Conservation (phyloP, 2,888 invertebrate genomes). For the Epirrita christyi region DNA sequence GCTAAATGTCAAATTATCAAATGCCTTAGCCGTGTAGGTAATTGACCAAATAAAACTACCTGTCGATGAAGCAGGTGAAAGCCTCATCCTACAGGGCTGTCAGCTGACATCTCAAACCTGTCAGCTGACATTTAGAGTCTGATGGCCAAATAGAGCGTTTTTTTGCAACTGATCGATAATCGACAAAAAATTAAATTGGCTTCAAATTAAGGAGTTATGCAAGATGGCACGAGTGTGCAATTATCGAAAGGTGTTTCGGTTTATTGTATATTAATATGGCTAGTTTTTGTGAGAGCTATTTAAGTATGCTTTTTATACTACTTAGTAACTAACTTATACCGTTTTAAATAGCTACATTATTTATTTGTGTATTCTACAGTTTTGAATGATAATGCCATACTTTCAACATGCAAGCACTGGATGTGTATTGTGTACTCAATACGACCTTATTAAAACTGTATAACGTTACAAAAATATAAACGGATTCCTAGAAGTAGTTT, state of each 20-base stretch:
- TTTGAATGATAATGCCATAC: neutral
- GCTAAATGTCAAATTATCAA: too few relatives aligned
- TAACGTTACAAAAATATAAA: neutral
- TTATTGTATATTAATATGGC: conserved; percentile 9
- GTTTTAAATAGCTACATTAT: neutral
- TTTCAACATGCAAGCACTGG: too few relatives aligned
- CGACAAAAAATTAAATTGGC: conserved; percentile 16
- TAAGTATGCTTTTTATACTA: too few relatives aligned
- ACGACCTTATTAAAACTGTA: too few relatives aligned
- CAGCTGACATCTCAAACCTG: conserved; percentile 29
- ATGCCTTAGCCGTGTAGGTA: too few relatives aligned
- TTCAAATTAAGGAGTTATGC: conserved; percentile 24
- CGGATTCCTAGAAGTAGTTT: neutral
- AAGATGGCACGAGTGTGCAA: conserved; percentile 31
- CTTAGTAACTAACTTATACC: too few relatives aligned
- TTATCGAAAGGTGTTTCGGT: conserved; percentile 31
- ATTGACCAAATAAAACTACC: too few relatives aligned
- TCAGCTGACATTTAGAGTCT: conserved; percentile 37
- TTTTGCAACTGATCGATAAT: conserved; percentile 31
- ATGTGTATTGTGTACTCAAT: too few relatives aligned
- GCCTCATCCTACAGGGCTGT: conserved; percentile 37
- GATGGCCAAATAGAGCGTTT: conserved; percentile 31
- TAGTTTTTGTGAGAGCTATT: conserved; percentile 6
- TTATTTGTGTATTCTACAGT: neutral
- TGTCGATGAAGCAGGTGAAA: conserved; percentile 53